Conservation (phyloP, 2,113 vertebrate genomes). For the Tenebrosternarchus preto region DNA sequence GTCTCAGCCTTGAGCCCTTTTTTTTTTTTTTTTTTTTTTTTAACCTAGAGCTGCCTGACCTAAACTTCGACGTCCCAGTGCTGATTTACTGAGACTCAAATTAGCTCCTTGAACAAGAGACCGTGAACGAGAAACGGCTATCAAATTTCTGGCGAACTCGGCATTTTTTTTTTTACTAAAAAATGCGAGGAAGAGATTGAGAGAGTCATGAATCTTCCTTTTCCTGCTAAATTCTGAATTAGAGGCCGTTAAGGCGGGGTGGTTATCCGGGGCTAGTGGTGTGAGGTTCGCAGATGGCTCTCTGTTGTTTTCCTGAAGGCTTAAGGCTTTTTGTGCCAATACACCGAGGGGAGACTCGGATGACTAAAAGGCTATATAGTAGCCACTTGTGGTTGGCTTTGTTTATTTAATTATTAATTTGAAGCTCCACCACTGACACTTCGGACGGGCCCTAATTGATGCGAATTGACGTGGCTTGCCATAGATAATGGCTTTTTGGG, state of each 20-base stretch:
- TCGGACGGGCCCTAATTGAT: slow-evolving; percentile 80
- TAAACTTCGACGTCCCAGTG: neutral
- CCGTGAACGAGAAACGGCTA: slow-evolving; percentile 10
- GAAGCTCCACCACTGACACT: slow-evolving; percentile 78
- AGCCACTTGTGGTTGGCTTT: slow-evolving; percentile 71
- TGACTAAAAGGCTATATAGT: slow-evolving; percentile 76
- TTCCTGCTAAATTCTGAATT: slow-evolving; percentile 49
- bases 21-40: no score
- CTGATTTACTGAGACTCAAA: slow-evolving; percentile 11
- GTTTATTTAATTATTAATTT: slow-evolving; percentile 82
- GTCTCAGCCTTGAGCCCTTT: neutral
- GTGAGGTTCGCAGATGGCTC: slow-evolving; percentile 44
- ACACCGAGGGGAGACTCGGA: slow-evolving; percentile 74
- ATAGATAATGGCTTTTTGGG: slow-evolving; percentile 79
- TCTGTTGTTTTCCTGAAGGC: slow-evolving; percentile 44
- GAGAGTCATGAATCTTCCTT: slow-evolving; percentile 37
- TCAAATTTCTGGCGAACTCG: slow-evolving; percentile 11
- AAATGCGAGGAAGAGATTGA: slow-evolving; percentile 1
- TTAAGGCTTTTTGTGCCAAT: slow-evolving; percentile 68
- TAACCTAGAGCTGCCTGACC: neutral
- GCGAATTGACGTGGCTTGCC: slow-evolving; percentile 78
- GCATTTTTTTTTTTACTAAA: slow-evolving; percentile 13
- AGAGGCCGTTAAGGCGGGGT: slow-evolving; percentile 43
- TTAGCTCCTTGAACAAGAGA: slow-evolving; percentile 6
- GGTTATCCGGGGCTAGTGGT: slow-evolving; percentile 40